Evolutionary conservation across 2,888 invertebrate genomes (phyloP), one percentile per base, ranked within the genome.

Genomic region (Stomorhina lunata): DNA sequence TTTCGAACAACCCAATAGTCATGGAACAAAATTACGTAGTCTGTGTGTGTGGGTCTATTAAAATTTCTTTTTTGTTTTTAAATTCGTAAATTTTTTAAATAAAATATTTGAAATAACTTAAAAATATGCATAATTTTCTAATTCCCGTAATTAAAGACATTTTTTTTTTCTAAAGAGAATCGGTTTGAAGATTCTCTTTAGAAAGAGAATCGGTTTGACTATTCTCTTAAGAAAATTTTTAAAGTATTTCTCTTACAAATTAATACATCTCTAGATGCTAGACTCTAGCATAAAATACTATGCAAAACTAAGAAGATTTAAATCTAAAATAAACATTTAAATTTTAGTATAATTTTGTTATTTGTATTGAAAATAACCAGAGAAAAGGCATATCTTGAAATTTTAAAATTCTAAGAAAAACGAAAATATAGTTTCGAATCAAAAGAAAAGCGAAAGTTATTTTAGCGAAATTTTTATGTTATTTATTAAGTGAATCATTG

Each of bases 301-400:
- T 37, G 17, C 6, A 37, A 1, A 12, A 9, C 25, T 27, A 27
- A 27, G n/a, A 34, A 37, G 10, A 34, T 7, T 61, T n/a, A 9
- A 37, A 45, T 29, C 4, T 22, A 29, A 37, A 71, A 72, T 12
- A 29, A 10, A 2, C 9, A 40, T 40, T 48, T 22, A 1, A 25
- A 45, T 53, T 69, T 82, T 71, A 82, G 79, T 82, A 65, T 55
- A 40, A 40, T 9, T 75, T 69, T 59, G 73, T 43, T 79, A n/a
- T 37, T 79, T 66, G 79, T 48, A 61, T 61, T 37, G 65, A 65
- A 78, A 73, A 59, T 53, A 73, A 15, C 10, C 57, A 45, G 17
- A 78, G 34, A 69, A 72, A 61, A 15, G 50, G 59, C 10, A 72
- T 66, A n/a, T n/a, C n/a, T 50, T 53, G 9, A 29, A 69, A 43